These are phyloP conservation scores for Aurelia aurita complex sp. Pacific DNA, from an alignment of 30 jellyfish, hydroid and myxozoan genomes.

Conservation along the genomic window DNA sequence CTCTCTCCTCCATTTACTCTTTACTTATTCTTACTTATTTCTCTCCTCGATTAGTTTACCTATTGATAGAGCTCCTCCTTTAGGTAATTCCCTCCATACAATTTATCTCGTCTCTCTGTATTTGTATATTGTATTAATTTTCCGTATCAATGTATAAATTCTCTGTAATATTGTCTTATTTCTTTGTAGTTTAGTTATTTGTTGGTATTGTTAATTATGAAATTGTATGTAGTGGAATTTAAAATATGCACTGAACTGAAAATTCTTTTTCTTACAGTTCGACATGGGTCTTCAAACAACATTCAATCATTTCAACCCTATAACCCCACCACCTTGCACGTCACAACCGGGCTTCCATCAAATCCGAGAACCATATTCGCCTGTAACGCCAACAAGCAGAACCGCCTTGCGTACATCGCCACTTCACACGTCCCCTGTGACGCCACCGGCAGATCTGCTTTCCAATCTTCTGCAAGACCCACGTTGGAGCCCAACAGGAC, in stretches of 20 bases:
- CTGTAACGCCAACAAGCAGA: conserved; percentile 34
- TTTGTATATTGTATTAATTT: no score
- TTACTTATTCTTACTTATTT: no score
- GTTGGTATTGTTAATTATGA: no score
- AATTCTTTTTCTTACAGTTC: conserved; percentile 11
- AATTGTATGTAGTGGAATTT: no score
- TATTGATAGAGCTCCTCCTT: not conserved
- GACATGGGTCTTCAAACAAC: conserved; percentile 46
- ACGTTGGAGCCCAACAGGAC: conserved; percentile 85
- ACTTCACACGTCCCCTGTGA: conserved; percentile 1
- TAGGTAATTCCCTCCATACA: no score
- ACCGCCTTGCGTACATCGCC: conserved; percentile 22
- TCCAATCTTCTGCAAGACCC: conserved; percentile 75
- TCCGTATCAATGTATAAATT: no score
- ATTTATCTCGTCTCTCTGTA: no score
- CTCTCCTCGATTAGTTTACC: no score
- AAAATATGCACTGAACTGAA: not conserved
- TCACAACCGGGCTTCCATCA: not conserved
- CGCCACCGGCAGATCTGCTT: conserved; percentile 25
- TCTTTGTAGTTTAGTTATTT: no score
- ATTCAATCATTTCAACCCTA: conserved; percentile 43
- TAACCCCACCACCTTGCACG: conserved; percentile 48
- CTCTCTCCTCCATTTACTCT: no score
- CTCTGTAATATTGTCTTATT: no score
- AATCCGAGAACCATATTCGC: conserved; percentile 21